Conservation (phyloP, 2,113 vertebrate species). For the Sorex araneus region DNA sequence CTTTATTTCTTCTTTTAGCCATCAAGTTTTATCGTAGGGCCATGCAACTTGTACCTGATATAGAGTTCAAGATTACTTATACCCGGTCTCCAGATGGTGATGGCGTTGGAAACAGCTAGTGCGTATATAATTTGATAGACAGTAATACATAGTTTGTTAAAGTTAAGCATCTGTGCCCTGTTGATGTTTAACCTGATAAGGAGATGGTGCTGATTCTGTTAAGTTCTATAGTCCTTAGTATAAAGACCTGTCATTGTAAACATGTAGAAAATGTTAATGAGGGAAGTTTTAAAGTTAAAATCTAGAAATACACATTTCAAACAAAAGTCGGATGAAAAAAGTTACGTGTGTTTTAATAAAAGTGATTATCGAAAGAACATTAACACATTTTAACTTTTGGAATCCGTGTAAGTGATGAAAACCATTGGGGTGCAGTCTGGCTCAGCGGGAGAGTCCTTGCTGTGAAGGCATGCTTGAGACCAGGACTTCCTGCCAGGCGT, state of each 20-base stretch:
- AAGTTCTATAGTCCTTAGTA: conserved; percentile 31
- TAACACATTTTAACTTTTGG: conserved; percentile 49
- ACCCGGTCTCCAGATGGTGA: conserved; percentile 94
- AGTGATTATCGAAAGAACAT: conserved; percentile 55
- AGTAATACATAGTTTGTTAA: conserved; percentile 64
- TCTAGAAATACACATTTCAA: conserved; percentile 53
- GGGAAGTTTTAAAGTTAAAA: conserved; percentile 43
- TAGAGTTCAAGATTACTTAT: conserved; percentile 98
- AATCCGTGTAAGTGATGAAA: conserved; percentile 33
- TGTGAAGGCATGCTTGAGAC: no score
- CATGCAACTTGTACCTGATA: conserved; percentile 99
- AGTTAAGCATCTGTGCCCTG: conserved; percentile 63
- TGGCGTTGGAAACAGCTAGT: conserved; percentile 93
- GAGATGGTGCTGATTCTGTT: conserved; percentile 45
- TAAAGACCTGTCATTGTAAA: conserved; percentile 63
- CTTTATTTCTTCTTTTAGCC: conserved; percentile 91
- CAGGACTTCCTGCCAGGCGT: no score
- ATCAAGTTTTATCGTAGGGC: conserved; percentile 99
- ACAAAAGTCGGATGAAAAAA: conserved; percentile 42
- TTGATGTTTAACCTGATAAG: conserved; percentile 32
- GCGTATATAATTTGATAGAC: conserved; percentile 84
- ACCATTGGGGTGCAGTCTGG: conserved; percentile 14
- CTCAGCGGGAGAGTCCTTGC: no score
- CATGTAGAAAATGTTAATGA: conserved; percentile 52
- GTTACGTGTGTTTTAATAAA: neutral